A percentile compares a stretch with the other conserved stretches of the same genome.
Conservation (phyloP, 2,797 vertebrate species). For the Novumbra hubbsi region DNA sequence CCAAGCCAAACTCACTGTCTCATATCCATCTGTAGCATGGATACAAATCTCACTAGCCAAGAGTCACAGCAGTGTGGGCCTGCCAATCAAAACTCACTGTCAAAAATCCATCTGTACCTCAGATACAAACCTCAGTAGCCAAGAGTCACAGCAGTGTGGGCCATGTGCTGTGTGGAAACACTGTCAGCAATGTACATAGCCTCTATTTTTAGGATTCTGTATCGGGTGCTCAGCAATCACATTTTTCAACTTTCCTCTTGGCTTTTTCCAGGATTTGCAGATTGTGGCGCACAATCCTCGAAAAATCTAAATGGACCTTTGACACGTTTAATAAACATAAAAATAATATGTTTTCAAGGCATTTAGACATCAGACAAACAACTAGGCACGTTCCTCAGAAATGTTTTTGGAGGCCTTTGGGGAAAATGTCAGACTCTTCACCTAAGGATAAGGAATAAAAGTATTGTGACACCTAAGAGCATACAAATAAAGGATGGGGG, state of each 20-base stretch:
- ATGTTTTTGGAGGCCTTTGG: constrained; percentile 14
- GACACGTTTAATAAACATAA: constrained; percentile 47
- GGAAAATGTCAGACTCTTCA: constrained; percentile 38
- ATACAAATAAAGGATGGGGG: constrained; percentile 30
- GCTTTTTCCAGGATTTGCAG: not conserved
- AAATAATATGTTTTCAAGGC: constrained; percentile 22
- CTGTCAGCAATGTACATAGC: constrained; percentile 5
- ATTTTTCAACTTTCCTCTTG: not conserved
- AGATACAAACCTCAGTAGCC: constrained; percentile 5
- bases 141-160: not conserved
- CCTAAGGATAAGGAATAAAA: constrained; percentile 23
- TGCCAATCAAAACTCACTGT: not conserved
- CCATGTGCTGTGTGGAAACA: not conserved
- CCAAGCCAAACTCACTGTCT: not conserved
- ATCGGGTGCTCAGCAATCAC: not conserved
- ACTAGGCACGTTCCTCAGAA: constrained; percentile 21
- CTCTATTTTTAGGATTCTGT: not conserved
- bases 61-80: not conserved
- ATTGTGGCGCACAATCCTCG: not conserved
- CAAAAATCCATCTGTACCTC: not conserved
- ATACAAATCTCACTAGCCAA: constrained; percentile 3
- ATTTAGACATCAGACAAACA: constrained; percentile 18
- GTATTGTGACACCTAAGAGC: constrained; percentile 22
- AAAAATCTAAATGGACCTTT: constrained; percentile 16
- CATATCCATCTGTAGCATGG: not conserved